Conservation (phyloP, 2,113 vertebrate species). For the Anser brachyrhynchus region DNA sequence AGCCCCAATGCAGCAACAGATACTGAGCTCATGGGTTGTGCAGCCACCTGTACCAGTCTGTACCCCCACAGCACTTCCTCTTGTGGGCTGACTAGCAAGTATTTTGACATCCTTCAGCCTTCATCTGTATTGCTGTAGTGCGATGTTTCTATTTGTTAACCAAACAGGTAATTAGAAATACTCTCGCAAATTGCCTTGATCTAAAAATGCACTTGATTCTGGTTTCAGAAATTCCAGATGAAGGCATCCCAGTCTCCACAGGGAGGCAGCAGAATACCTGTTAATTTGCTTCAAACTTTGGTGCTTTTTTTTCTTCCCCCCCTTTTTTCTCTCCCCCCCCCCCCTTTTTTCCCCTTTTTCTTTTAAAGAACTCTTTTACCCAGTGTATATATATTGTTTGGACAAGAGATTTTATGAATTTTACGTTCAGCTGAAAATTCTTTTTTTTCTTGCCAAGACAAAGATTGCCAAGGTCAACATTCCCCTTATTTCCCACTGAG, state of each 20-base stretch:
- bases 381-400: neutral
- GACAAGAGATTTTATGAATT: constrained; percentile 33
- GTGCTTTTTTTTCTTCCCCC: neutral
- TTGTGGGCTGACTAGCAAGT: neutral
- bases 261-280: constrained; percentile 68
- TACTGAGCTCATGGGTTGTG: accelerated
- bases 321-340: no score
- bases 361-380: neutral
- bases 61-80: neutral
- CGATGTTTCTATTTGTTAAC: neutral
- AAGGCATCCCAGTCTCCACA: constrained; percentile 45
- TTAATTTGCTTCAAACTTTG: neutral
- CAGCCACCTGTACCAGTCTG: neutral
- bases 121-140: neutral
- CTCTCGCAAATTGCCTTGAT: neutral
- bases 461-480: constrained; percentile 48
- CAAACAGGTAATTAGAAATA: neutral
- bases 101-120: neutral
- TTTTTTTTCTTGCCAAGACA: constrained; percentile 8
- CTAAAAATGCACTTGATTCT: neutral
- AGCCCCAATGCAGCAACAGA: neutral
- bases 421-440: constrained; percentile 37
- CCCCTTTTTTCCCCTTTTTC: neutral
- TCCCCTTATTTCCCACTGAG: constrained; percentile 31
- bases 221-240: neutral